phyloP scores from a whole-genome alignment of 2,797 vertebrate species.

The Basileuterus tristriatus region DNA sequence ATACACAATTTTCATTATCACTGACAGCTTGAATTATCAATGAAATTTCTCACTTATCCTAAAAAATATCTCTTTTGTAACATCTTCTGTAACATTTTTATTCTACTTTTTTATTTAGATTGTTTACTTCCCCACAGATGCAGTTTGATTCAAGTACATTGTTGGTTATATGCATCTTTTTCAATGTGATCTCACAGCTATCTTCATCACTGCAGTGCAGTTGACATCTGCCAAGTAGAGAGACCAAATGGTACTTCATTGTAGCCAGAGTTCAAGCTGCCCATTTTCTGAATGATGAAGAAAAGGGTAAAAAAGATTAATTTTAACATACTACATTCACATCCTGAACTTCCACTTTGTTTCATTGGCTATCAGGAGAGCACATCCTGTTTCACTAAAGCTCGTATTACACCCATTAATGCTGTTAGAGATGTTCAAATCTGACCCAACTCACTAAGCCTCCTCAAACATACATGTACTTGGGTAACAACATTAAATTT shows the following conservation, averaged over 20 bases:
- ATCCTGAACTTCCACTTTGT: not conserved
- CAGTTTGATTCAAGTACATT: not conserved
- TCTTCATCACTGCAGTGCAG: not conserved
- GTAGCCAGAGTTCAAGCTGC: not conserved
- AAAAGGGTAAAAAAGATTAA: not conserved
- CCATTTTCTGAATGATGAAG: not conserved
- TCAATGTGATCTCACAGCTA: not conserved
- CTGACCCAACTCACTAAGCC: not conserved
- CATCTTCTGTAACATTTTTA: not conserved
- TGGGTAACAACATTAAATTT: not conserved
- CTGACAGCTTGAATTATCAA: not conserved
- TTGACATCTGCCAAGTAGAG: not conserved
- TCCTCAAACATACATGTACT: not conserved
- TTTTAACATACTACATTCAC: not conserved
- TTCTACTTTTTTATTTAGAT: not conserved
- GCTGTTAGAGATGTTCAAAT: not conserved
- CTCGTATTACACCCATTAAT: not conserved
- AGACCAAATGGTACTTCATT: not conserved
- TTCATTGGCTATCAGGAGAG: not conserved
- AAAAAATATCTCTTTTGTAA: not conserved
- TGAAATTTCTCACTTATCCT: not conserved
- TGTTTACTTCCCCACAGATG: not conserved
- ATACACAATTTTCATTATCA: not conserved
- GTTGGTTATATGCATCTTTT: not conserved
- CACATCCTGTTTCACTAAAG: not conserved